Evolutionary conservation across 2,797 vertebrate genomes (phyloP).

Genomic region (Acanthurus tractus): DNA sequence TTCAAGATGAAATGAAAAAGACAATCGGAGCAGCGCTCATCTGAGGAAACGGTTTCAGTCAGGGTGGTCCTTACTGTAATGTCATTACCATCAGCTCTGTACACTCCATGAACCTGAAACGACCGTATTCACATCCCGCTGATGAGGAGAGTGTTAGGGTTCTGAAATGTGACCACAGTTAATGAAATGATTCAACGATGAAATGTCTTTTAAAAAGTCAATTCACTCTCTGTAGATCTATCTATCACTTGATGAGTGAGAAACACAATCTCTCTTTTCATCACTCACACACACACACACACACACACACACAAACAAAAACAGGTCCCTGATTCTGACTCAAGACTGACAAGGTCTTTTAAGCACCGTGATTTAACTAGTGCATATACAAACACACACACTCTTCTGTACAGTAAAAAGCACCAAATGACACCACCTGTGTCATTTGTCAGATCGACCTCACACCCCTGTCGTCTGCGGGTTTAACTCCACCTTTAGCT

Average conservation of each 20-base stretch:
- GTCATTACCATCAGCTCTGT: slow-evolving; percentile 28
- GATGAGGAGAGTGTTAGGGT: slow-evolving; percentile 32
- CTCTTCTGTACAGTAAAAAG: slow-evolving; percentile 73
- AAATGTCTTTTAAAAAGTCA: slow-evolving; percentile 38
- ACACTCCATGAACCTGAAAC: slow-evolving; percentile 37
- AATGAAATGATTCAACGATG: slow-evolving; percentile 44
- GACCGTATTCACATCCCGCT: slow-evolving; percentile 28
- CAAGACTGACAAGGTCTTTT: slow-evolving; percentile 77
- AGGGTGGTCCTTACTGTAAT: slow-evolving; percentile 28
- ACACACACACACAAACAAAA: slow-evolving; percentile 41
- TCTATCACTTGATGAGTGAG: slow-evolving; percentile 40
- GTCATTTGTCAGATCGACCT: slow-evolving; percentile 39
- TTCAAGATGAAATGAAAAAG: slow-evolving; percentile 31
- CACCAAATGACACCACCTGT: slow-evolving; percentile 51
- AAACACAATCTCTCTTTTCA: slow-evolving; percentile 40
- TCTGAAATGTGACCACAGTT: slow-evolving; percentile 54
- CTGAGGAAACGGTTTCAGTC: slow-evolving; percentile 12
- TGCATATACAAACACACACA: slow-evolving; percentile 61
- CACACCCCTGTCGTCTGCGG: slow-evolving; percentile 24
- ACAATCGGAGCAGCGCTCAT: slow-evolving; percentile 17
- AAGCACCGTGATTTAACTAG: slow-evolving; percentile 85
- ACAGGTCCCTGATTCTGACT: slow-evolving; percentile 85
- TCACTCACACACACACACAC: slow-evolving; percentile 18
- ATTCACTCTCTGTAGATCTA: slow-evolving; percentile 34
- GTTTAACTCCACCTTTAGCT: slow-evolving; percentile 19